Evolutionary conservation across 2,888 invertebrate species (phyloP).

Genomic region (Hetaerina titia): DNA sequence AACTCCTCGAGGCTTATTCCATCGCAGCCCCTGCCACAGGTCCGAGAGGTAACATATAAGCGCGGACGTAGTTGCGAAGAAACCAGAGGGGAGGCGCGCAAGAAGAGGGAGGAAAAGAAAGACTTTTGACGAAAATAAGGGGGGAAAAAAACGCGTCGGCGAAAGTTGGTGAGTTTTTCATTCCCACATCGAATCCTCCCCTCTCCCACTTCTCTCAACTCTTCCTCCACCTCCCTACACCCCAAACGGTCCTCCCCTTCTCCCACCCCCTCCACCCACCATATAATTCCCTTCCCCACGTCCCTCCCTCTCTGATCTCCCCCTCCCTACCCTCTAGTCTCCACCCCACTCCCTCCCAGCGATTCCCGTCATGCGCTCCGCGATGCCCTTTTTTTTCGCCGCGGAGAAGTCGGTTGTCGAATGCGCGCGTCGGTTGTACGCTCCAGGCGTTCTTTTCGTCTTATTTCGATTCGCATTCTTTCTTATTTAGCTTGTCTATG

Average conservation of each 20-base stretch:
- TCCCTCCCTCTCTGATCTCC: neutral
- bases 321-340: neutral
- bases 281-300: neutral
- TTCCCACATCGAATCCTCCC: neutral
- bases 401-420: slow-evolving; percentile 16
- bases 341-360: neutral
- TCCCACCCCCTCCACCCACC: too few species aligned
- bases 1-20: neutral
- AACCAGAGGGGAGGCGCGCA: neutral
- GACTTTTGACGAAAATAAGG: slow-evolving; percentile 24
- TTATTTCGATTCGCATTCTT: neutral
- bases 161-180: slow-evolving; percentile 47
- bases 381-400: neutral
- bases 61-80: neutral
- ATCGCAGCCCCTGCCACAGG: neutral
- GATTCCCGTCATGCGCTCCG: slow-evolving; percentile 21
- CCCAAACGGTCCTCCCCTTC: neutral
- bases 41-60: neutral
- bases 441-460: neutral
- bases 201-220: neutral
- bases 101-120: neutral
- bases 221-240: neutral
- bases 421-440: slow-evolving; percentile 3
- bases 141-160: neutral
- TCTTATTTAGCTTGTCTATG: neutral